Evolutionary conservation across 2,888 invertebrate species (phyloP).

Genomic region (Eumacrocentrus americanus): DNA sequence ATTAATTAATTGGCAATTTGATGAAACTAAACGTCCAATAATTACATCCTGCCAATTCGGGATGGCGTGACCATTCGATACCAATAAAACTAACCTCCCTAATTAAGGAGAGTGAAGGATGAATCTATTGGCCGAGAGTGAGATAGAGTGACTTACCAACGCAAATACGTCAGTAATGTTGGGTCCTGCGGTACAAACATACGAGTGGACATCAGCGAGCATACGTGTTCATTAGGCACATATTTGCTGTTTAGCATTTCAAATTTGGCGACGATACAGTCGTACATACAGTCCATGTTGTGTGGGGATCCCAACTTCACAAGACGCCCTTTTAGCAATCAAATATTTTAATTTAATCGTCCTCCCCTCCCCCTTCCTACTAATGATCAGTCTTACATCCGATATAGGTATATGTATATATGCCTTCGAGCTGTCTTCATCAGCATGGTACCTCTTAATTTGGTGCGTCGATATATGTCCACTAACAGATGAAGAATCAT

Average conservation of each 20-base stretch:
- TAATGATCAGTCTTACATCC: slow-evolving; percentile 50
- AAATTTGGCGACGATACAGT: slow-evolving; percentile 51
- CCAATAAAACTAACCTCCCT: slow-evolving; percentile 61
- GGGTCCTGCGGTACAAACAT: slow-evolving; percentile 56
- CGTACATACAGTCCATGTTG: slow-evolving; percentile 27
- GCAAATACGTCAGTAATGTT: slow-evolving; percentile 55
- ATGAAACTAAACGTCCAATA: slow-evolving; percentile 25
- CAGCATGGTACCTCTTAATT: slow-evolving; percentile 42
- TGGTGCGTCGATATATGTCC: slow-evolving; percentile 3
- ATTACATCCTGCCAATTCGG: too few species aligned
- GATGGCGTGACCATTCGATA: too few species aligned
- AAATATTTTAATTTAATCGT: slow-evolving; percentile 61
- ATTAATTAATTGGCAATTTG: not conserved
- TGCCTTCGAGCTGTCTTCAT: slow-evolving; percentile 32
- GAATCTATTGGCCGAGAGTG: slow-evolving; percentile 58
- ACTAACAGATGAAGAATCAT: not conserved
- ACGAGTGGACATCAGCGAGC: slow-evolving; percentile 54
- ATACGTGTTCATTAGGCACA: slow-evolving; percentile 62
- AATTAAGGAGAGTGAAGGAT: slow-evolving; percentile 62
- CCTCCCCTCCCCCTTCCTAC: slow-evolving; percentile 31
- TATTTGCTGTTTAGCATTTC: slow-evolving; percentile 62
- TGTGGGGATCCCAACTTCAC: not conserved
- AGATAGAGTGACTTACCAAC: slow-evolving; percentile 31
- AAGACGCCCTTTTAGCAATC: slow-evolving; percentile 50
- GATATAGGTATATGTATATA: slow-evolving; percentile 43